Evolutionary conservation across 2,888 invertebrate genomes (phyloP), one percentile per base, ranked within the genome.

Genomic region (Sphaerophoria rueppellii): DNA sequence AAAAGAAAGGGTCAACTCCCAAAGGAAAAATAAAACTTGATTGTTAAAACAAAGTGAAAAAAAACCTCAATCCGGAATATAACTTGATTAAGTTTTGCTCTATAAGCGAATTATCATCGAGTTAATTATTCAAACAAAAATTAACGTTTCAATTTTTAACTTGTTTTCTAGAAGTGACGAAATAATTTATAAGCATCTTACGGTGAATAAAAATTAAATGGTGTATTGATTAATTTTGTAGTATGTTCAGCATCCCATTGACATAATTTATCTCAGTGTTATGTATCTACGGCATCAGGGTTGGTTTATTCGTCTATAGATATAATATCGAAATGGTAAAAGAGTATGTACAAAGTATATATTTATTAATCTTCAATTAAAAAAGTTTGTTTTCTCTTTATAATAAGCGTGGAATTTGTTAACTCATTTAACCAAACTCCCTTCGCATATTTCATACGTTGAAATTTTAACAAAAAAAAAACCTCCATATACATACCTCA

Each of bases 1-100:
- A 46, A 24, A 40, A 37, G 48, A 65, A 46, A 78, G 65, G 54
- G 24, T 65, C 50, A 43, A 48, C 48, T 69, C 82, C 78, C 73
- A 54, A 82, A 52, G 58, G 74, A 48, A 43, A 65, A 74, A 74
- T 70, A 78, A 77, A 71, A 65, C 24, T 40, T 24, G 16, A 24
- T 74, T 60, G 37, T 40, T 46, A 46, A 70, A 54, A 78, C 63
- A n/a, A 70, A 70, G 34, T 48, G 58, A 58, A 63, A 9, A 16
- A 50, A 75, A 69, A 69, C 61, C 14, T 43, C 34, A 55, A 46
- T 60, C 35, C 40, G 12, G 43, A 43, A 11, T 43, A 54, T 40
- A 32, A 40, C 37, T 65, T 50, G 48, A 32, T 57, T 55, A 6
- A 6, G 12, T 32, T 46, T 35, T 63, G 4, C 37, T 16, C 52